phyloP scores from a whole-genome alignment of 1,140 invertebrate species.

The Bombus consobrinus region DNA sequence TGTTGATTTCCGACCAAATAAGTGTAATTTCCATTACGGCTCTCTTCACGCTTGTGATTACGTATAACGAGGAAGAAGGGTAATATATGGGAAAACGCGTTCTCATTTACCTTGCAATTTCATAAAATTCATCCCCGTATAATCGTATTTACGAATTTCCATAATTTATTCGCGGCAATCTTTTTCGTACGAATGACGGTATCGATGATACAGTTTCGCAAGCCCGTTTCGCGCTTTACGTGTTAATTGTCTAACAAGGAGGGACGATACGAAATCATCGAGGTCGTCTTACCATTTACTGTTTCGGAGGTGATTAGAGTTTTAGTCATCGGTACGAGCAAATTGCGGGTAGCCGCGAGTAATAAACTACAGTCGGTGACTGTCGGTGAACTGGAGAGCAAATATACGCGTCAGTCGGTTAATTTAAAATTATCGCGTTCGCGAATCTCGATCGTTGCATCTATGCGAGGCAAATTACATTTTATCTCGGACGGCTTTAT shows the following conservation, averaged over 20 bases:
- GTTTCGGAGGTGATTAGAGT: no score
- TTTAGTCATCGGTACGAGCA: not conserved
- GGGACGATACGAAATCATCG: not conserved
- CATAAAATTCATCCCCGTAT: not conserved
- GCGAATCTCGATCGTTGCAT: not conserved
- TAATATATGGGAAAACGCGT: not conserved
- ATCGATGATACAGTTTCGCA: no score
- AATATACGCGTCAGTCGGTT: no score
- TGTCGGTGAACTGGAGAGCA: no score
- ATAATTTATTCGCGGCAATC: not conserved
- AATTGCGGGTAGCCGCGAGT: no score
- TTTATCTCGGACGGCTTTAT: not conserved
- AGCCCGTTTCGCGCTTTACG: no score
- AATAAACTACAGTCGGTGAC: no score
- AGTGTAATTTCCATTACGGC: not conserved
- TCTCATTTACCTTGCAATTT: not conserved
- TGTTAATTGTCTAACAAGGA: no score
- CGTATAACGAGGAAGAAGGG: not conserved
- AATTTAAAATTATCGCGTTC: no score
- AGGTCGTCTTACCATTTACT: not conserved
- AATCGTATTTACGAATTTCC: not conserved
- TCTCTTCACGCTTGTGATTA: not conserved
- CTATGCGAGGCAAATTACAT: not conserved
- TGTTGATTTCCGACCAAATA: not conserved
- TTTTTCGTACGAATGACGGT: not conserved